Evolutionary conservation across 1,140 invertebrate genomes (phyloP).

Genomic region (Brachionus rotundiformis): DNA sequence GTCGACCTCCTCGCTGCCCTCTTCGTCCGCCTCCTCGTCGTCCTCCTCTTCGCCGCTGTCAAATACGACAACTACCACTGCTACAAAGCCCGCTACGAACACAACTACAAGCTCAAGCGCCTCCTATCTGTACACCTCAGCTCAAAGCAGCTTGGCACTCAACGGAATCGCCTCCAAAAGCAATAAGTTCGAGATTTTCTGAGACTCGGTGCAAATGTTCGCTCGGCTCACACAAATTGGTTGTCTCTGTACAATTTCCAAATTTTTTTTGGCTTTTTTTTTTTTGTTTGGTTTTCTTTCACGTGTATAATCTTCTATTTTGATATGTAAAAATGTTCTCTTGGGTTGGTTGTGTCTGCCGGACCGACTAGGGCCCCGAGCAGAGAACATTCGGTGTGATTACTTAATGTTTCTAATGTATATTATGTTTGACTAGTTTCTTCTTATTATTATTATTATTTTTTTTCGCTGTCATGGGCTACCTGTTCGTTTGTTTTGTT

Average conservation of each 20-base stretch:
- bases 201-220: neutral
- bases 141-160: neutral
- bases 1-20: conserved; percentile 4
- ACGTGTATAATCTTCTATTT: neutral
- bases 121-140: neutral
- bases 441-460: neutral
- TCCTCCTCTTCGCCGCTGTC: conserved; percentile 35
- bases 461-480: neutral
- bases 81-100: conserved; percentile 5
- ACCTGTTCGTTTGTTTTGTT: neutral
- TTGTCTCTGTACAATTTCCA: neutral
- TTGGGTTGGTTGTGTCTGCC: neutral
- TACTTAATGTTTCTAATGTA: neutral
- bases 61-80: conserved; percentile 4
- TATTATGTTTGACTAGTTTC: neutral
- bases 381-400: conserved; percentile 9
- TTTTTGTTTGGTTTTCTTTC: neutral
- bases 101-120: neutral
- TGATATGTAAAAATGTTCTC: conserved; percentile 7
- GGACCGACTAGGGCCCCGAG: neutral
- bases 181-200: conserved; percentile 45
- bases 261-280: neutral
- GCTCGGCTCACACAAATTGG: neutral
- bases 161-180: neutral
- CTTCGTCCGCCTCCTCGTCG: conserved; percentile 21